phyloP scores from a whole-genome alignment of 2,888 invertebrate species.

The Abrostola tripartita region DNA sequence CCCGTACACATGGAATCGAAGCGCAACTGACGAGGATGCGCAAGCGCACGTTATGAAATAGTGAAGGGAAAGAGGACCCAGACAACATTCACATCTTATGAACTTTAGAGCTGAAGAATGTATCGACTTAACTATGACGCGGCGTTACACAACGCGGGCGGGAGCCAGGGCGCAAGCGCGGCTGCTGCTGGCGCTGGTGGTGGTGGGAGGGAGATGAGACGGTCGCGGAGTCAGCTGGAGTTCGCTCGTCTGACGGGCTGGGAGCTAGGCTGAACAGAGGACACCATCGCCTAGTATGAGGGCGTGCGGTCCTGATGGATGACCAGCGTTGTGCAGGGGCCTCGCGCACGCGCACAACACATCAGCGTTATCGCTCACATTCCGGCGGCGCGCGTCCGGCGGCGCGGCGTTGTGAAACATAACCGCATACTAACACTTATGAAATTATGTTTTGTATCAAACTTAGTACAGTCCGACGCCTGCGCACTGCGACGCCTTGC shows the following conservation, averaged over 20 bases:
- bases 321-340: too few species aligned
- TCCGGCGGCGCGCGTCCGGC: too few species aligned
- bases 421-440: neutral
- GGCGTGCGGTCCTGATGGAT: neutral
- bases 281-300: too few species aligned
- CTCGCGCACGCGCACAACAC: neutral
- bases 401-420: neutral
- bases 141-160: neutral
- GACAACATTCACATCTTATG: neutral
- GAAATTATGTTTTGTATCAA: neutral
- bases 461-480: neutral
- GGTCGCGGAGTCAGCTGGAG: too few species aligned
- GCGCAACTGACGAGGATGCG: neutral
- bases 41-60: constrained; percentile 4
- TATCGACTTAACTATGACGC: neutral
- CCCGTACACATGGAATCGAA: too few species aligned
- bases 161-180: neutral
- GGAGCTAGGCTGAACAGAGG: too few species aligned
- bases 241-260: too few species aligned
- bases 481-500: neutral
- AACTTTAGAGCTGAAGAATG: neutral
- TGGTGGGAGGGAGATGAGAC: too few species aligned
- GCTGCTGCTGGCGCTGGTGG: neutral
- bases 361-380: neutral
- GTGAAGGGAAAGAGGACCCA: neutral